A percentile compares a stretch with the other conserved stretches of the same genome.
Conservation (phyloP, 2,888 invertebrate genomes). For the Leucozona laternaria region DNA sequence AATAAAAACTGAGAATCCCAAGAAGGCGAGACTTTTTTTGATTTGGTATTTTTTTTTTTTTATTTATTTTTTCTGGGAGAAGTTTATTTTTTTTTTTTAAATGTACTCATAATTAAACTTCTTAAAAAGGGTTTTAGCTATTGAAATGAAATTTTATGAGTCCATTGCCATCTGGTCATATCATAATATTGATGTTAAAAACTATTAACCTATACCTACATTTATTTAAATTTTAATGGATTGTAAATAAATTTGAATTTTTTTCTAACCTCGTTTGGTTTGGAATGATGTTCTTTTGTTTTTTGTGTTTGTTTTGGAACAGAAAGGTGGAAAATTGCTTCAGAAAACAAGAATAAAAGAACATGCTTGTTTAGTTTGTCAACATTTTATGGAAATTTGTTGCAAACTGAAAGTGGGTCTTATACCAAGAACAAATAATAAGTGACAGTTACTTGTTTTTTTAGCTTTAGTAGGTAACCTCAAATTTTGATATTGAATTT, state of each 20-base stretch:
- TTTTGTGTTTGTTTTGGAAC: neutral
- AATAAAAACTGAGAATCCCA: neutral
- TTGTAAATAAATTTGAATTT: neutral
- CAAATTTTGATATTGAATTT: too few relatives aligned
- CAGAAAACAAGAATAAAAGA: too few relatives aligned
- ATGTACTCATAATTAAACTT: neutral
- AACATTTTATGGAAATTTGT: too few relatives aligned
- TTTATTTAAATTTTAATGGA: slow-evolving; percentile 13
- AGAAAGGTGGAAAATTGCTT: too few relatives aligned
- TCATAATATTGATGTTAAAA: slow-evolving; percentile 23
- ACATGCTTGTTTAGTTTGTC: too few relatives aligned
- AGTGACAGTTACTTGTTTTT: too few relatives aligned
- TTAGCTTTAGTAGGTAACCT: too few relatives aligned
- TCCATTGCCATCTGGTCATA: slow-evolving; percentile 23
- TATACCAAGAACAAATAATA: too few relatives aligned
- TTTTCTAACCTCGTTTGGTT: neutral
- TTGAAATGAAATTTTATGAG: slow-evolving; percentile 13
- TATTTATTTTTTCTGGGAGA: neutral
- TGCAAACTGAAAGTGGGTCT: too few relatives aligned
- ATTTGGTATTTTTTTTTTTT: neutral
- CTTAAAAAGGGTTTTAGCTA: neutral
- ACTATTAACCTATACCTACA: neutral
- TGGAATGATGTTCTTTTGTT: neutral
- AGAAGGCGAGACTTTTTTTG: neutral
- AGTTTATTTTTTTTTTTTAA: neutral